Percentiles rank a stretch among this genome's conserved stretches.
These are phyloP conservation scores for Scytalopus superciliaris DNA, from an alignment of 2,113 vertebrate genomes.

Conservation along the genomic window DNA sequence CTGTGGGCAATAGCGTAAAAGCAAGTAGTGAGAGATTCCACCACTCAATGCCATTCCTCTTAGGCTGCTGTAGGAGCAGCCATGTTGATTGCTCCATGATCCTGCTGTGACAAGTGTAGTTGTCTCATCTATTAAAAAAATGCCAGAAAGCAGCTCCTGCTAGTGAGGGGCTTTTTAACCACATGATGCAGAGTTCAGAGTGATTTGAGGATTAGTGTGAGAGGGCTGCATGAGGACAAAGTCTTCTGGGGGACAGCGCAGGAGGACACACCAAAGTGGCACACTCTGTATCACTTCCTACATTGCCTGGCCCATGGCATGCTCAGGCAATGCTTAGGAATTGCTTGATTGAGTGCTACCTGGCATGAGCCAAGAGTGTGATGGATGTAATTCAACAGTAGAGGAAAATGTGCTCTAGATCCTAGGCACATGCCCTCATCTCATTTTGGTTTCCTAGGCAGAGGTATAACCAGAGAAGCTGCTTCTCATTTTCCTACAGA, in stretches of 20 bases:
- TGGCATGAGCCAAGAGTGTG: not conserved
- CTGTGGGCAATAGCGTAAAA: not conserved
- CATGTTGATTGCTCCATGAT: not conserved
- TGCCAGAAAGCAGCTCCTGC: not conserved
- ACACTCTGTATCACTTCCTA: not conserved
- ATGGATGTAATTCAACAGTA: not conserved
- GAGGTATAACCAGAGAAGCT: not conserved
- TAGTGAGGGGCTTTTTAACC: not conserved
- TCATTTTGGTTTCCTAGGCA: not conserved
- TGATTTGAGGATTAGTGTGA: not conserved
- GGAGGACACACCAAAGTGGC: not conserved
- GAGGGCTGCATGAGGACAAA: not conserved
- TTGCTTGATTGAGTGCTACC: not conserved
- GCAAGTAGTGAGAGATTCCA: not conserved
- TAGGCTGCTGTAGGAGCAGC: not conserved
- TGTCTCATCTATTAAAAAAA: not conserved
- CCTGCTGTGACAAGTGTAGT: not conserved
- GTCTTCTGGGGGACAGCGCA: not conserved
- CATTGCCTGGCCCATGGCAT: accelerated
- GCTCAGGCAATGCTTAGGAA: not conserved
- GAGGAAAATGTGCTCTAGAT: not conserved
- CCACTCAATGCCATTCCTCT: not conserved
- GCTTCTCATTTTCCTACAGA: not conserved
- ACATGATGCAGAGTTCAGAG: not conserved
- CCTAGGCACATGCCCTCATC: not conserved